A percentile compares a stretch with the other conserved stretches of the same genome.
These are phyloP conservation scores for Gymnoscopelus braueri DNA, from an alignment of 2,797 vertebrate genomes.

Conservation along the genomic window DNA sequence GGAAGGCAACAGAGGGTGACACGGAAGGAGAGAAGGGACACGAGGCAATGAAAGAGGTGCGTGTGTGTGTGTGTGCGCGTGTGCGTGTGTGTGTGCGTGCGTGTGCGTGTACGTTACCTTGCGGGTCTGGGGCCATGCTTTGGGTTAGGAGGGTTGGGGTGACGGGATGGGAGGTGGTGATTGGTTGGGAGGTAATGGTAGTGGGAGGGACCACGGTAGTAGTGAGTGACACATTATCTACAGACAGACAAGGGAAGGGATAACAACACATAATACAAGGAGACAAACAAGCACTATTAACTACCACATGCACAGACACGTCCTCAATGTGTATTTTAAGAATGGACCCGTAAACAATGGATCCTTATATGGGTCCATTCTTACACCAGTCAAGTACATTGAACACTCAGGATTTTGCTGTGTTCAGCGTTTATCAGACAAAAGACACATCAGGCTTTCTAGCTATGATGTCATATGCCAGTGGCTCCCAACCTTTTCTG, in stretches of 20 bases:
- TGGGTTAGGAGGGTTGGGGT: constrained; percentile 64
- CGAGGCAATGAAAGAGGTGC: constrained; percentile 49
- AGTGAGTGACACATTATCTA: constrained; percentile 77
- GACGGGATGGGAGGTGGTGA: constrained; percentile 64
- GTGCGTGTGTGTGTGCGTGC: constrained; percentile 25
- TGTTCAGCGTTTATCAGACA: too few relatives aligned
- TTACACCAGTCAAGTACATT: too few relatives aligned
- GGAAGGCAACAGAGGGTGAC: constrained; percentile 26
- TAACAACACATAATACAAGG: constrained; percentile 57
- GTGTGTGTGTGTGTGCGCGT: constrained; percentile 62
- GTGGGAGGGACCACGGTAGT: constrained; percentile 66
- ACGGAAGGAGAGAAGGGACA: constrained; percentile 51
- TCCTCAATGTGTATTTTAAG: too few relatives aligned
- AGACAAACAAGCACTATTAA: neutral
- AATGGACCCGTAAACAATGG: too few relatives aligned
- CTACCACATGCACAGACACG: constrained; percentile 49
- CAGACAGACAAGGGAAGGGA: constrained; percentile 70
- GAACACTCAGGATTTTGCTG: too few relatives aligned
- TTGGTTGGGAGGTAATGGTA: constrained; percentile 55
- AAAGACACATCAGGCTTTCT: too few relatives aligned
- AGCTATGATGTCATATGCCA: too few relatives aligned
- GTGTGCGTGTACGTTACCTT: constrained; percentile 75
- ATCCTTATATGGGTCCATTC: too few relatives aligned
- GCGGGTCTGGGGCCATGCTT: constrained; percentile 35
- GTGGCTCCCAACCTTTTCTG: too few relatives aligned